Percentiles rank a stretch among this genome's conserved stretches.
Conservation (phyloP, 2,113 vertebrate species). For the Pheucticus melanocephalus region DNA sequence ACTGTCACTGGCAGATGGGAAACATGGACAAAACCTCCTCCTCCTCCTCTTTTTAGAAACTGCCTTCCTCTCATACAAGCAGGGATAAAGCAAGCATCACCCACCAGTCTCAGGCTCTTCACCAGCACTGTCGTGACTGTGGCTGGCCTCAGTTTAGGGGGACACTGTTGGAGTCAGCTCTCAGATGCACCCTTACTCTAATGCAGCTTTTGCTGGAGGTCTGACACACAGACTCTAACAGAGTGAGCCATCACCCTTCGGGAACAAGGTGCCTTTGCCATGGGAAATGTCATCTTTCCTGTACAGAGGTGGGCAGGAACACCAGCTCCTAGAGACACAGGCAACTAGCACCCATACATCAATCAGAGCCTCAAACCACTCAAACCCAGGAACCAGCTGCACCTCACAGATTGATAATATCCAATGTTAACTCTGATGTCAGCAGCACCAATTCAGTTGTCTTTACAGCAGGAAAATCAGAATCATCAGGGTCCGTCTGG, state of each 20-base stretch:
- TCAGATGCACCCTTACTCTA: not conserved
- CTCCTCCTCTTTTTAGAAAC: not conserved
- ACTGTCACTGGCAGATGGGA: not conserved
- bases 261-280: not conserved
- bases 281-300: not conserved
- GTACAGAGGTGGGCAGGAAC: not conserved
- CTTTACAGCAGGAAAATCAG: not conserved
- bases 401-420: not conserved
- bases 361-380: not conserved
- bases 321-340: not conserved
- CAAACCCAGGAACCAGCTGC: accelerated
- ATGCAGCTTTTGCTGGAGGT: not conserved
- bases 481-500: not conserved
- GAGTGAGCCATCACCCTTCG: not conserved
- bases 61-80: not conserved
- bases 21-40: not conserved
- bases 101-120: not conserved
- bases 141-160: not conserved
- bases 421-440: not conserved
- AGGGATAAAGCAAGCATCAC: not conserved
- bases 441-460: not conserved
- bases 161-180: not conserved
- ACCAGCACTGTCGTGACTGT: accelerated
- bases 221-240: not conserved
- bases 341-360: not conserved